A percentile compares a stretch with the other conserved stretches of the same genome.
Evolutionary conservation across 2,888 invertebrate genomes (phyloP).

Genomic region (Trachelus iudaicus): DNA sequence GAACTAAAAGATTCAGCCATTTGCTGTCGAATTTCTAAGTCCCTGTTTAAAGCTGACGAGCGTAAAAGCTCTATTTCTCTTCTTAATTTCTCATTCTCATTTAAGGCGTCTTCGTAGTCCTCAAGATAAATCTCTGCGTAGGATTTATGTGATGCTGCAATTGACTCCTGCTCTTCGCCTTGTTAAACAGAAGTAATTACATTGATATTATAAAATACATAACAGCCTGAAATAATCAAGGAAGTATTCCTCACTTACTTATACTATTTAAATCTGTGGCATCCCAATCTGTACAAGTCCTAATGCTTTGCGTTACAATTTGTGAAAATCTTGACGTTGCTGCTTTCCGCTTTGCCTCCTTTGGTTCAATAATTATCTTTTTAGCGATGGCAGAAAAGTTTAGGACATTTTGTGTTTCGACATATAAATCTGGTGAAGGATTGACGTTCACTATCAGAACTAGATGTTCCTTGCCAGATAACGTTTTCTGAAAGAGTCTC

Average conservation of each 20-base stretch:
- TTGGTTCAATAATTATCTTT: constrained; percentile 68
- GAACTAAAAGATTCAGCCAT: constrained; percentile 48
- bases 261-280: constrained; percentile 34
- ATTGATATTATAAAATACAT: neutral
- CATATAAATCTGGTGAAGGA: constrained; percentile 79
- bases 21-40: constrained; percentile 56
- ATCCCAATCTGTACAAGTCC: constrained; percentile 57
- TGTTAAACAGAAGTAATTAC: neutral
- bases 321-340: constrained; percentile 54
- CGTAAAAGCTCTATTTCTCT: constrained; percentile 47
- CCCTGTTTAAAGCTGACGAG: constrained; percentile 41
- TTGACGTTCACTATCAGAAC: constrained; percentile 91
- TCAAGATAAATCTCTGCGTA: constrained; percentile 28
- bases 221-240: constrained; percentile 8
- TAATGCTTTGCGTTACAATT: constrained; percentile 49
- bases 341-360: constrained; percentile 32
- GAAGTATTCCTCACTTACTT: neutral
- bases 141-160: neutral
- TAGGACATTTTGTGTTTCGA: constrained; percentile 87
- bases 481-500: constrained; percentile 82
- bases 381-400: constrained; percentile 87
- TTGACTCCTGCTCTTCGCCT: constrained; percentile 15
- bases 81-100: constrained; percentile 50
- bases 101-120: constrained; percentile 47
- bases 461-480: constrained; percentile 81